Conservation (phyloP, 1,140 invertebrate species). For the Agrilus planipennis region DNA sequence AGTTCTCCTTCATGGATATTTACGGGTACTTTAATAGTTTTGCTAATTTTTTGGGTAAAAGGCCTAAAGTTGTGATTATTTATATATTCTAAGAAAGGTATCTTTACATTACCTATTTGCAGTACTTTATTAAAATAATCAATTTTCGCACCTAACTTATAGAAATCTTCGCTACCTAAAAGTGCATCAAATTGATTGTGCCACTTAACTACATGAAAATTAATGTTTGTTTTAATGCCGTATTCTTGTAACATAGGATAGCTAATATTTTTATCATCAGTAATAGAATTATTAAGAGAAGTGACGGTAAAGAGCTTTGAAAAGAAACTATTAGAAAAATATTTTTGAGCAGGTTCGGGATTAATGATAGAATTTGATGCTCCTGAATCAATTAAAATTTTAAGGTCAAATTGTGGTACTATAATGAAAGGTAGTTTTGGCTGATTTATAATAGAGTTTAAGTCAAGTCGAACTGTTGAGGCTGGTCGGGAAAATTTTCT, state of each 20-base stretch:
- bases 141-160: constrained; percentile 1
- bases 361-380: constrained; percentile 2
- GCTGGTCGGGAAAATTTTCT: no score
- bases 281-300: background rate
- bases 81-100: no score
- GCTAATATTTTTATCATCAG: constrained; percentile 1
- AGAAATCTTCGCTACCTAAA: constrained; percentile 4
- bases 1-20: no score
- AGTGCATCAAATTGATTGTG: constrained; percentile 7
- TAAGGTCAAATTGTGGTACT: background rate
- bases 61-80: no score
- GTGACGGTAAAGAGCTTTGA: background rate
- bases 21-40: no score
- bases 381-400: background rate
- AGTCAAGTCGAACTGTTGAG: no score
- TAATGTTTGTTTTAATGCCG: constrained; percentile 3
- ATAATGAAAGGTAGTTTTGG: constrained; percentile 4
- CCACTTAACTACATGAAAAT: constrained; percentile 5
- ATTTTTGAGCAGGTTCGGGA: background rate
- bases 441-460: constrained; percentile 2
- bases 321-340: background rate
- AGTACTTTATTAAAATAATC: background rate
- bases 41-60: no score
- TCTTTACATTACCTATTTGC: no score
- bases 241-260: constrained; percentile 5